These are phyloP conservation scores for Hassar affinis DNA, from an alignment of 2,113 vertebrate species.

Conservation along the genomic window DNA sequence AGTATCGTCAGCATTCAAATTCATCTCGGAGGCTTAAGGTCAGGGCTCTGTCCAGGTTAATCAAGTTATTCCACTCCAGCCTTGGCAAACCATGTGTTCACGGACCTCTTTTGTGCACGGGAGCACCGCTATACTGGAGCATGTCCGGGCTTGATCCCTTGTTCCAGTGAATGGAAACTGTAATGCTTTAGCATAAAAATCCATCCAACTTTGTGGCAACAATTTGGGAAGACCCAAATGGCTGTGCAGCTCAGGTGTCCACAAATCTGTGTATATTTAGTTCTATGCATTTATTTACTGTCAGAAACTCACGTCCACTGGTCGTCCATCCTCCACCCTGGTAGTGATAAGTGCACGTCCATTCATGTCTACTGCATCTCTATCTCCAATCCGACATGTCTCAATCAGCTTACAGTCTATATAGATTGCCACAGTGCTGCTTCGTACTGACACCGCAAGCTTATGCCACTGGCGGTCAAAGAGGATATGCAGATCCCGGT, in stretches of 20 bases:
- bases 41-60: background rate
- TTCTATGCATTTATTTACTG: background rate
- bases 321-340: conserved; percentile 83
- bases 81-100: background rate
- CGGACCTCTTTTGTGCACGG: background rate
- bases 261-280: background rate
- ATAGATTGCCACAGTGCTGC: conserved; percentile 80
- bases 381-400: conserved; percentile 76
- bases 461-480: conserved; percentile 98
- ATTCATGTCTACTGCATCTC: conserved; percentile 70
- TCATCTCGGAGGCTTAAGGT: background rate
- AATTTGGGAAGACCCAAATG: too few species aligned
- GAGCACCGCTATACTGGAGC: background rate
- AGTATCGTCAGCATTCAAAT: background rate
- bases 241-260: background rate
- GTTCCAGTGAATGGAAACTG: background rate
- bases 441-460: conserved; percentile 82
- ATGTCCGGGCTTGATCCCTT: background rate
- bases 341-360: conserved; percentile 84
- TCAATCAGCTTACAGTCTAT: conserved; percentile 91
- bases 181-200: too few species aligned
- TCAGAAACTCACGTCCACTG: conserved; percentile 86
- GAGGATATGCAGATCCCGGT: conserved; percentile 84
- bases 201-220: too few species aligned
- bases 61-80: background rate